Evolutionary conservation across 2,113 vertebrate species (phyloP).

Genomic region (Pardalotus punctatus): DNA sequence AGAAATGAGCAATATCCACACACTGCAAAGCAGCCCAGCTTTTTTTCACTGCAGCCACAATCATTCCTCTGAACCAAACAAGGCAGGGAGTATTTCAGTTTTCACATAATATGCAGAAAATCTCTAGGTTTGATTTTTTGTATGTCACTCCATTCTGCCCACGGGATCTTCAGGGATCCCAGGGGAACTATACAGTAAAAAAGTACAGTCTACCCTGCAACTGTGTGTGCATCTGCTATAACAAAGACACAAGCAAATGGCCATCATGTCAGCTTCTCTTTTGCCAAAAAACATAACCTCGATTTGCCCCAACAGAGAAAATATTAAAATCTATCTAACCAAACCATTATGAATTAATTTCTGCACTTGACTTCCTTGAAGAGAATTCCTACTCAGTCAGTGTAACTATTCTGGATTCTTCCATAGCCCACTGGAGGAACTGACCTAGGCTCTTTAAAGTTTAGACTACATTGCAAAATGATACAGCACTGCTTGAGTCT

Average conservation of each 20-base stretch:
- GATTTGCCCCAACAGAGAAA: neutral
- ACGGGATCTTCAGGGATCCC: neutral
- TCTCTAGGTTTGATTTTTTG: neutral
- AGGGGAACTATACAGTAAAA: neutral
- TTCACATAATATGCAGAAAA: neutral
- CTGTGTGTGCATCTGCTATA: neutral
- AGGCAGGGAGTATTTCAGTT: neutral
- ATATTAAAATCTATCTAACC: neutral
- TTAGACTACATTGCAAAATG: neutral
- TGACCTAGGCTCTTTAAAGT: neutral
- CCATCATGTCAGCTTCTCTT: neutral
- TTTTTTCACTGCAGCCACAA: neutral
- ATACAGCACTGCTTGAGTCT: neutral
- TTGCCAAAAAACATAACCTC: neutral
- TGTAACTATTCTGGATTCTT: neutral
- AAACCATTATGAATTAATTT: neutral
- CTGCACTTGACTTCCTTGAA: neutral
- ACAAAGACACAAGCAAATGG: neutral
- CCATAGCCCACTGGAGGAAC: neutral
- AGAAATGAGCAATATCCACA: neutral
- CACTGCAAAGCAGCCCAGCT: neutral
- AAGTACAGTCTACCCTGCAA: accelerated
- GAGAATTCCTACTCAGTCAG: neutral
- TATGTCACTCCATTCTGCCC: neutral
- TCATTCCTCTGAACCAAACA: neutral